Evolutionary conservation across 2,888 invertebrate genomes (phyloP).

Genomic region (Kuschelorhynchus macadamiae): DNA sequence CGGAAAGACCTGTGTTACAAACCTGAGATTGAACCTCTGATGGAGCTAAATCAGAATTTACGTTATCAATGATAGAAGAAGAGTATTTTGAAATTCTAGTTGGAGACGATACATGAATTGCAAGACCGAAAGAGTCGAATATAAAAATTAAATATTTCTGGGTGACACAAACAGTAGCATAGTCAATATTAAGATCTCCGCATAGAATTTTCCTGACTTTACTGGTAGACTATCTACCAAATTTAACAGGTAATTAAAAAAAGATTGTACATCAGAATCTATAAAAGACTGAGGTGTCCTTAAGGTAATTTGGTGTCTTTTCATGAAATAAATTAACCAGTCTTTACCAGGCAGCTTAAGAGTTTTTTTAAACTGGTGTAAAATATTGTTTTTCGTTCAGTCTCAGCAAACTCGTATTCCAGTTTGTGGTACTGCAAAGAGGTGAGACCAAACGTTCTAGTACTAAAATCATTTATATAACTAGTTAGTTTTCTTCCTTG

Average conservation of each 20-base stretch:
- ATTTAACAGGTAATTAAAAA: constrained; percentile 21
- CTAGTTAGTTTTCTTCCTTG: not conserved
- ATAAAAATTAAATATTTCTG: too few species aligned
- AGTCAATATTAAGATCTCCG: too few species aligned
- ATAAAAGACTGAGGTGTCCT: constrained; percentile 50
- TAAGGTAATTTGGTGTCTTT: constrained; percentile 44
- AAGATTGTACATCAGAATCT: constrained; percentile 30
- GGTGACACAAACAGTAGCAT: too few species aligned
- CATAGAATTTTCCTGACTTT: constrained; percentile 48
- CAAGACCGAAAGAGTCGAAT: too few species aligned
- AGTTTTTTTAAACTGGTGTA: constrained; percentile 4
- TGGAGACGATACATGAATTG: too few species aligned
- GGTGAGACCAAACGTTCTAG: constrained; percentile 2
- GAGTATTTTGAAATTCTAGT: too few species aligned
- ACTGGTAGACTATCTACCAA: constrained; percentile 48
- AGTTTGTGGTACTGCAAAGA: constrained; percentile 3
- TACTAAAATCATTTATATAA: constrained; percentile 3
- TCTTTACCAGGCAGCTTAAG: constrained; percentile 49
- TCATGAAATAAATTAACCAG: constrained; percentile 50
- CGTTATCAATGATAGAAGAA: too few species aligned
- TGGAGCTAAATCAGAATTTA: too few species aligned
- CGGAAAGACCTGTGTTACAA: too few species aligned
- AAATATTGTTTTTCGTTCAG: not conserved
- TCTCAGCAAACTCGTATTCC: constrained; percentile 5
- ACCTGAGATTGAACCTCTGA: too few species aligned